Conservation (phyloP, 2,888 invertebrate genomes). For the Linhomoeus sp. region DNA sequence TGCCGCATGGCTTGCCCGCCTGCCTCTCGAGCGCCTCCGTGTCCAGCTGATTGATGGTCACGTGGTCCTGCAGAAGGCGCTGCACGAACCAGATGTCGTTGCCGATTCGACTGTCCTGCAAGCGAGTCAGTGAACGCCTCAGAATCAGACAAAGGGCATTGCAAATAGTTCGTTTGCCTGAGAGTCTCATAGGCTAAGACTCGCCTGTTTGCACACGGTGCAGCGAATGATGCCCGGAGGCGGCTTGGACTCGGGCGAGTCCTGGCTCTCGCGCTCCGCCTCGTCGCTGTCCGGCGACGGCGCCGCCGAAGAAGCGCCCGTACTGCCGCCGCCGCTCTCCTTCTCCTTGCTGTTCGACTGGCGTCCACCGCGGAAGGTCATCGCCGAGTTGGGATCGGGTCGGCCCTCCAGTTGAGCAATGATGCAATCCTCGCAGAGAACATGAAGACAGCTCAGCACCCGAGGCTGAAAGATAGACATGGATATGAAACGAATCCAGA, state of each 20-base stretch:
- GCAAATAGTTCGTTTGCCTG: too few relatives aligned
- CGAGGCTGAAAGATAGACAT: conserved; percentile 42
- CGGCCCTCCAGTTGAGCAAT: conserved; percentile 19
- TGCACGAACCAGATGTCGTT: conserved; percentile 36
- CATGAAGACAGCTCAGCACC: conserved; percentile 76
- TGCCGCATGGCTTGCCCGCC: conserved; percentile 54
- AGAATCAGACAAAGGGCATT: too few relatives aligned
- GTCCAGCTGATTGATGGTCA: conserved; percentile 42
- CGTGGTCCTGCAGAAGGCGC: conserved; percentile 63
- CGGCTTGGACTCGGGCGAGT: too few relatives aligned
- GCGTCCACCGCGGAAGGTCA: neutral
- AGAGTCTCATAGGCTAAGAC: too few relatives aligned
- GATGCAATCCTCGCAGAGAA: conserved; percentile 77
- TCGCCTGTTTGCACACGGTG: conserved; percentile 53
- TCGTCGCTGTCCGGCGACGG: too few relatives aligned
- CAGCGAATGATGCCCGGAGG: conserved; percentile 26
- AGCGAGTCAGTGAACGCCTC: neutral
- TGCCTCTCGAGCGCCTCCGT: conserved; percentile 42
- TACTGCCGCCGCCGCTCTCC: too few relatives aligned
- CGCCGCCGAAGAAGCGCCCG: too few relatives aligned
- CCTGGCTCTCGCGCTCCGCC: too few relatives aligned
- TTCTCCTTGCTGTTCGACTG: neutral
- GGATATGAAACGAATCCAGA: neutral
- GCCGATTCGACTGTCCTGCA: conserved; percentile 19
- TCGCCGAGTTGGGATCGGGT: conserved; percentile 7